Evolutionary conservation across 1,140 invertebrate species (phyloP).

Genomic region (Brachionus calyciflorus): DNA sequence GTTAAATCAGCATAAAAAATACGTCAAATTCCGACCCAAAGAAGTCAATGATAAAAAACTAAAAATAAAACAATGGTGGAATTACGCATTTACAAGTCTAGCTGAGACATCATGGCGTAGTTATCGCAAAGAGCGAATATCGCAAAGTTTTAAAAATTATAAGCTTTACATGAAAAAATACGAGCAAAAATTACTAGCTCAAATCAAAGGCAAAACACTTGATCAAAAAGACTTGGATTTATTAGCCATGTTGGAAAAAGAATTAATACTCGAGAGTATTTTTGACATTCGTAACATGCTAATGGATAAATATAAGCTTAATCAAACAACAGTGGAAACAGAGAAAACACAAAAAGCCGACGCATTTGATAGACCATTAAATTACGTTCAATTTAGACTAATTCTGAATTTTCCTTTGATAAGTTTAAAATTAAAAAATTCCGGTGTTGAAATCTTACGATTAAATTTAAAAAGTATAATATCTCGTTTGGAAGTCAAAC

Average conservation of each 20-base stretch:
- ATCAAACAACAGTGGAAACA: neutral
- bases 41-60: slow-evolving; percentile 56
- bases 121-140: slow-evolving; percentile 71
- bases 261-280: slow-evolving; percentile 28
- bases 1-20: slow-evolving; percentile 70
- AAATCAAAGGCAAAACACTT: neutral
- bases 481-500: slow-evolving; percentile 18
- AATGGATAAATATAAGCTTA: slow-evolving; percentile 10
- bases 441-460: neutral
- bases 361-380: slow-evolving; percentile 9
- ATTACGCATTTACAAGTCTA: slow-evolving; percentile 71
- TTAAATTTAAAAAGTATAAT: slow-evolving; percentile 24
- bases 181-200: neutral
- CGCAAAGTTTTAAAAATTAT: slow-evolving; percentile 64
- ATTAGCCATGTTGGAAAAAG: slow-evolving; percentile 11
- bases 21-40: slow-evolving; percentile 62
- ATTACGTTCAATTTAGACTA: slow-evolving; percentile 23
- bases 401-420: slow-evolving; percentile 15
- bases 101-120: slow-evolving; percentile 71
- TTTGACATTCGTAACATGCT: slow-evolving; percentile 27
- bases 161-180: slow-evolving; percentile 40
- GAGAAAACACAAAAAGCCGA: neutral
- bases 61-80: slow-evolving; percentile 68
- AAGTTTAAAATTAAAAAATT: slow-evolving; percentile 19
- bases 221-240: slow-evolving; percentile 8